A percentile compares a stretch with the other conserved stretches of the same genome.
phyloP scores from a whole-genome alignment of 2,113 vertebrate genomes.

The Chloropsis hardwickii region DNA sequence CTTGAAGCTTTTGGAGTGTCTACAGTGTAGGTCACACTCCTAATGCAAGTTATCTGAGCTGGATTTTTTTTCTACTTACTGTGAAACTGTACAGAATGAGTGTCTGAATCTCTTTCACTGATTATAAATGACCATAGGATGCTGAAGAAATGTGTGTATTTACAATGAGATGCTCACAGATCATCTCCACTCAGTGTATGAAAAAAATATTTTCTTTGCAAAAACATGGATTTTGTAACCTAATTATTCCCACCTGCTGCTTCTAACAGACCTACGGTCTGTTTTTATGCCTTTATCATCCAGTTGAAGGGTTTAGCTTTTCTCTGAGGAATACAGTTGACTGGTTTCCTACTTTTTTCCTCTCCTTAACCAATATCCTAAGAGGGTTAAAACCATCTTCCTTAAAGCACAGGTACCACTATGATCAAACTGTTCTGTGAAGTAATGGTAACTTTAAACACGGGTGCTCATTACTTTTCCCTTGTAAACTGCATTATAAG shows the following conservation, averaged over 20 bases:
- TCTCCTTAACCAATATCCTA: not conserved
- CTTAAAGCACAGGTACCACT: not conserved
- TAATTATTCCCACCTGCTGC: not conserved
- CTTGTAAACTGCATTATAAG: not conserved
- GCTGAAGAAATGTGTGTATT: not conserved
- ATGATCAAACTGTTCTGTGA: not conserved
- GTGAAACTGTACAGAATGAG: not conserved
- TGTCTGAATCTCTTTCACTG: not conserved
- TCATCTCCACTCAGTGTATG: not conserved
- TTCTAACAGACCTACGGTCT: not conserved
- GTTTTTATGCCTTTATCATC: not conserved
- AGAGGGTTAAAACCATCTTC: not conserved
- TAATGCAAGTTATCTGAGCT: not conserved
- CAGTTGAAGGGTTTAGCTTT: not conserved
- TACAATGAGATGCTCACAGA: not conserved
- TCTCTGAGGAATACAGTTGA: not conserved
- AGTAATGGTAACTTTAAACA: not conserved
- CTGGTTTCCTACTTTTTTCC: not conserved
- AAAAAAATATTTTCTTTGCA: not conserved
- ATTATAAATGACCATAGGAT: not conserved
- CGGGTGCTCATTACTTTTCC: rapidly evolving
- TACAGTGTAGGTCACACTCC: not conserved
- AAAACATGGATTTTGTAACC: not conserved
- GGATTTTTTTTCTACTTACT: not conserved
- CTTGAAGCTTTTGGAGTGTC: not conserved